Percentiles rank a stretch among this genome's conserved stretches.
phyloP scores from a whole-genome alignment of 2,113 vertebrate species.

The Pterophyllum scalare region DNA sequence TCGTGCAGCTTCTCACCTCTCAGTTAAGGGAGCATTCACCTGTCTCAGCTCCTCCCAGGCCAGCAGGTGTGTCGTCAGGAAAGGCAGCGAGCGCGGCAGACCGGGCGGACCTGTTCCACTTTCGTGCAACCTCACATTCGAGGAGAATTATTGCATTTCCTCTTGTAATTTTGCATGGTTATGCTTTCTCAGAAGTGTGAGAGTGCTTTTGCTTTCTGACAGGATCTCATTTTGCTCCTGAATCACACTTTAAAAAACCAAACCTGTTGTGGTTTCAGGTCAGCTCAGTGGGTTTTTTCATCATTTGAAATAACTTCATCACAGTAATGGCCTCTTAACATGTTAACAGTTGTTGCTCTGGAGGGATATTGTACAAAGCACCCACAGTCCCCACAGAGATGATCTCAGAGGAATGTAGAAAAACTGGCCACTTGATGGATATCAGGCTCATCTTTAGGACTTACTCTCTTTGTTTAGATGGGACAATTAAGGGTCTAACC shows the following conservation, averaged over 20 bases:
- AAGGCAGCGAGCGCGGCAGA: constrained; percentile 51
- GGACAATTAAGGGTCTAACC: neutral
- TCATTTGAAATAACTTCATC: neutral
- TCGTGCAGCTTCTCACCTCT: neutral
- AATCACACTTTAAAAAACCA: too few species aligned
- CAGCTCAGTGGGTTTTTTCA: neutral
- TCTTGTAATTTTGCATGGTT: neutral
- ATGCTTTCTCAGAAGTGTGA: neutral
- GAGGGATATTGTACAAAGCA: neutral
- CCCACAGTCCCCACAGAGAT: neutral
- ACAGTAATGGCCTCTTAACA: neutral
- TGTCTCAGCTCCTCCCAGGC: constrained; percentile 69
- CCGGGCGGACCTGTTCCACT: constrained; percentile 80
- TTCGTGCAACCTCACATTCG: neutral
- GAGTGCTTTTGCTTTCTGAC: neutral
- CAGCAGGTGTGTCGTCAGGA: constrained; percentile 73
- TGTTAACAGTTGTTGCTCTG: neutral
- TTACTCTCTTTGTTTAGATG: neutral
- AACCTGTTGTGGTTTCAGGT: neutral
- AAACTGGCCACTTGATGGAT: neutral
- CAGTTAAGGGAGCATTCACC: constrained; percentile 69
- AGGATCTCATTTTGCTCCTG: too few species aligned
- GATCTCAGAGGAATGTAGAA: constrained; percentile 22
- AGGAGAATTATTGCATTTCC: neutral
- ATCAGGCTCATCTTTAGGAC: neutral